Evolutionary conservation across 2,888 invertebrate species (phyloP), one percentile per base, ranked within the genome.

Genomic region (Loripinus fragilis): DNA sequence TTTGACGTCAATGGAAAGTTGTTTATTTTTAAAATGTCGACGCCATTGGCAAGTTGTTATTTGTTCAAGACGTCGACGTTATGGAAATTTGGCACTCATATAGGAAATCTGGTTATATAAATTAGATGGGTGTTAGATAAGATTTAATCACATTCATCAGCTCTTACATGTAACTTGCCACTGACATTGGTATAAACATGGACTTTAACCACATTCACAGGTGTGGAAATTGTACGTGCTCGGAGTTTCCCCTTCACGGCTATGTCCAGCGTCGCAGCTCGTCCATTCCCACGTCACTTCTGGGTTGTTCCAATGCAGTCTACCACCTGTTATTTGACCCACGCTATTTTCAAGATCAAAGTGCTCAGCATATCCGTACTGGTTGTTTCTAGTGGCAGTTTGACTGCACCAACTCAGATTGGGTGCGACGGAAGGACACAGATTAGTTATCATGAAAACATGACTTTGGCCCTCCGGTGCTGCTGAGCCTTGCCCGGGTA

Each of bases 361-460:
- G 64, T 88, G 88, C 20, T 66, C 71, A 0, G 70, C 80, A 60
- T 88, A 88, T 0, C 86, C 87, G 33, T 80, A 83, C 20, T 78
- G 76, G 64, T 87, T 87, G 48, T 79, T 74, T 5, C 81, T 70
- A 30, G 77, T 72, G 8, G 42, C 42, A 0, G 81, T 42, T 38
- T 90, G 89, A 8, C 80, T 86, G 65, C 90, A 90, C 90, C 90
- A 90, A 15, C 83, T 74, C 28, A 82, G 71, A 67, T 90, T 90
- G 0, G 87, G 87, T 0, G 74, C 85, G 10, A 68, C 79, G 23
- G 83, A 81, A 0, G 90, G 89, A 76, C 90, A 90, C 23, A 87
- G 72, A 69, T 90, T 90, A 23, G 89, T 90, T 8, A 90, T 77
- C 90, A 89, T 89, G 78, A 90, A 89, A 12, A 50, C 50, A n/a